Conservation (phyloP, 2,113 vertebrate genomes). For the Pleuronectes platessa region DNA sequence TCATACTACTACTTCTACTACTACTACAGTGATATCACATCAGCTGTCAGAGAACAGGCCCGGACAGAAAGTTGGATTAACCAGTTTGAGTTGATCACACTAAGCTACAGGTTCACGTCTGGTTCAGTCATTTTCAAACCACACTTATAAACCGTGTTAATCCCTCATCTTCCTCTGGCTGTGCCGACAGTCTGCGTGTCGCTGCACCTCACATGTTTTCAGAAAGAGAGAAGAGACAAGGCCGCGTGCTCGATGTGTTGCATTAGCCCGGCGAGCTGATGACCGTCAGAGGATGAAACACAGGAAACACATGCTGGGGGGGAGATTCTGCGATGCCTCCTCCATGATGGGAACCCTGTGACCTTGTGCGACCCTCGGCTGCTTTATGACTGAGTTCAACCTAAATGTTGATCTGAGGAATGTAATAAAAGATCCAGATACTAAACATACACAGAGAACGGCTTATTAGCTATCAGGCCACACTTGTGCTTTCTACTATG, state of each 20-base stretch:
- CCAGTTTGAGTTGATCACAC: neutral
- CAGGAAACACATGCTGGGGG: neutral
- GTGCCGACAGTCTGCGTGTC: too few relatives aligned
- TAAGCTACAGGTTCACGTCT: neutral
- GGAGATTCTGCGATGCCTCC: neutral
- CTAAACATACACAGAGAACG: neutral
- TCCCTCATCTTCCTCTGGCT: too few relatives aligned
- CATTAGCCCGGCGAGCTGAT: neutral
- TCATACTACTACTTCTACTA: neutral
- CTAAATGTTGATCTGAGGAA: neutral
- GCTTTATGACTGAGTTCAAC: slow-evolving; percentile 1
- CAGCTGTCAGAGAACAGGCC: too few relatives aligned
- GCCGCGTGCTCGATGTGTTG: neutral
- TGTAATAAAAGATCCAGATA: neutral
- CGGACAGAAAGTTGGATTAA: too few relatives aligned
- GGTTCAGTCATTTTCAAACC: too few relatives aligned
- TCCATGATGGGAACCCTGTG: slow-evolving; percentile 35
- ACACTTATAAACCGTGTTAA: too few relatives aligned
- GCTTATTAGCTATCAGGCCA: neutral
- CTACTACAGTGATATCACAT: too few relatives aligned
- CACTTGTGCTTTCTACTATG: neutral
- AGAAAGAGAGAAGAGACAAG: too few relatives aligned
- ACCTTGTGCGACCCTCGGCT: slow-evolving; percentile 20
- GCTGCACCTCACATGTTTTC: too few relatives aligned
- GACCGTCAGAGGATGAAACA: neutral